These are phyloP conservation scores for Cuculus canorus DNA, from an alignment of 2,797 vertebrate genomes.

Conservation along the genomic window DNA sequence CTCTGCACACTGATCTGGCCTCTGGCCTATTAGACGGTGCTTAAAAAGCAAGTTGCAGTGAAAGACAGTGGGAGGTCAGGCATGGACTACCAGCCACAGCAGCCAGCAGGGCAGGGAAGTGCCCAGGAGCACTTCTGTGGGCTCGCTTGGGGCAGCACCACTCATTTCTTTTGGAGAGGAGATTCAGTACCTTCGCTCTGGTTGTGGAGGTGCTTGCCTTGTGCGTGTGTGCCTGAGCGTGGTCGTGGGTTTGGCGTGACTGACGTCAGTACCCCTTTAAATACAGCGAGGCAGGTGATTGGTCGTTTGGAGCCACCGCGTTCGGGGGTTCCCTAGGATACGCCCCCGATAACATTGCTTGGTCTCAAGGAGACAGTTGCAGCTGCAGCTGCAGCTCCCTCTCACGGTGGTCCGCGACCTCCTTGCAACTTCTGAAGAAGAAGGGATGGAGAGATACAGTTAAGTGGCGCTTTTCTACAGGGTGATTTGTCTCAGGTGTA, in stretches of 20 bases:
- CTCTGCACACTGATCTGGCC: neutral
- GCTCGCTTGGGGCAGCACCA: neutral
- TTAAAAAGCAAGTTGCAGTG: neutral
- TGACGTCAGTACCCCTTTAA: neutral
- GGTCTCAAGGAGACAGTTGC: neutral
- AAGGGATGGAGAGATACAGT: neutral
- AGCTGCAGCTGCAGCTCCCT: neutral
- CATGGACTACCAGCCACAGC: neutral
- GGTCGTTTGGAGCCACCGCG: no score
- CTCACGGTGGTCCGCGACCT: neutral
- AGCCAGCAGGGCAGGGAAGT: neutral
- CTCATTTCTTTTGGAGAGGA: neutral
- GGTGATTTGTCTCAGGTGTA: neutral
- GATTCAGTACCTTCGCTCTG: neutral
- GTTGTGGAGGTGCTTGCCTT: neutral
- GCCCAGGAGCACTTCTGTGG: neutral
- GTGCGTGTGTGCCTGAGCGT: neutral
- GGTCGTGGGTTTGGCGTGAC: neutral
- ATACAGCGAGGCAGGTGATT: no score
- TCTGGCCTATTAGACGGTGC: neutral
- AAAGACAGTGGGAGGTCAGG: neutral
- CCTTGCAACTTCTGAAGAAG: fast-evolving
- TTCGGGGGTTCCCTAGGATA: neutral
- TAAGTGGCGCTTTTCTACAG: neutral
- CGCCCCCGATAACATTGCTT: neutral